Conservation (phyloP, 2,113 vertebrate genomes). For the Seriola rivoliana region DNA sequence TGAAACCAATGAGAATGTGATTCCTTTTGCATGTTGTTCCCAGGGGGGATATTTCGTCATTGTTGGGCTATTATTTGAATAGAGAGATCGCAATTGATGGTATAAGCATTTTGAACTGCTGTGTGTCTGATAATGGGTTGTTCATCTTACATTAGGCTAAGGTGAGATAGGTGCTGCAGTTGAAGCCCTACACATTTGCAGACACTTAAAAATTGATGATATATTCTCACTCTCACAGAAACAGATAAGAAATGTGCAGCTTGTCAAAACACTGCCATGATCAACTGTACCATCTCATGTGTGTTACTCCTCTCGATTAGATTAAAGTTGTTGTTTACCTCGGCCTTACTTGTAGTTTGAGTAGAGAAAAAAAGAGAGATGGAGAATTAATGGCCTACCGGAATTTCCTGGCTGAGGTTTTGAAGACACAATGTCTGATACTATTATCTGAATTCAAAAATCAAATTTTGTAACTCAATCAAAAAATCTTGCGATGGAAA, state of each 20-base stretch:
- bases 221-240: constrained; percentile 16
- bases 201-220: constrained; percentile 37
- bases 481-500: background rate
- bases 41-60: background rate
- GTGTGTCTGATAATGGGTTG: background rate
- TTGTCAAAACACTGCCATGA: background rate
- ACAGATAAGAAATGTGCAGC: constrained; percentile 26
- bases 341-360: background rate
- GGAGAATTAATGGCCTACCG: background rate
- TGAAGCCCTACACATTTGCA: constrained; percentile 18
- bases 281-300: background rate
- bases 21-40: constrained; percentile 2
- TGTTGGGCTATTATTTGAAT: constrained; percentile 15
- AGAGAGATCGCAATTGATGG: background rate
- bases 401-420: background rate
- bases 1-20: background rate
- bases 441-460: background rate
- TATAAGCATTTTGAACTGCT: background rate
- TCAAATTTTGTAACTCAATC: background rate
- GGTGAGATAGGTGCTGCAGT: background rate
- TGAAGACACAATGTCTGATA: background rate
- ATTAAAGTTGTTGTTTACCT: background rate
- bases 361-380: background rate
- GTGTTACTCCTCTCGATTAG: background rate
- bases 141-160: background rate